Evolutionary conservation across 64 coral and sea anemone species (phyloP), one percentile per base, ranked within the genome.

Genomic region (Montipora efflorescens): DNA sequence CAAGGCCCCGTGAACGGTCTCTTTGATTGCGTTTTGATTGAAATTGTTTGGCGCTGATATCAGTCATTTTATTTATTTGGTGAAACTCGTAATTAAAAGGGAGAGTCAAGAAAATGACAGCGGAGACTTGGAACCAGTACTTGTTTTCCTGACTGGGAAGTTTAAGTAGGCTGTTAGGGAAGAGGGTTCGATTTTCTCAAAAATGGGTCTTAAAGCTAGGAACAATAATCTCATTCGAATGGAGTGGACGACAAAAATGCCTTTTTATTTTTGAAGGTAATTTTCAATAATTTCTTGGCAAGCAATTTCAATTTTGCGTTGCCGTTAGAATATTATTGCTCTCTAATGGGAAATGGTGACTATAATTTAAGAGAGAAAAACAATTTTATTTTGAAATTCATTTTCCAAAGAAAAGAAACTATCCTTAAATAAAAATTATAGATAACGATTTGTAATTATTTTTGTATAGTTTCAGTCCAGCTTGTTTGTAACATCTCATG

Each of bases 361-460:
- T 50, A 25, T 86, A 49, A 70, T 71, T 86, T 71, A 66, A 67
- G 5, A 72, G 36, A 86, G 49, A 10, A 83, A 81, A 20, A 67
- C 12, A 67, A 12, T 15, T 20, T 21, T 21, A 5, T 71, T 71
- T 71, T 71, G 7, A 14, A 67, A 14, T 67, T 67, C 62, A n/a
- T 71, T 71, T 71, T 50, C 4, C 8, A 70, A 72, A 64, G 61
- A 64, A 64, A 64, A 64, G 61, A 64, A 10, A 18, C 9, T 71
- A 84, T 84, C 36, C 36, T 70, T 2, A 5, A 47, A 20, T 69
- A 2, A 70, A 16, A 47, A 36, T 36, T 86, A 72, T 86, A 8
- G n/a, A 52, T 50, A 68, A 36, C 36, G 36, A 86, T 48, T 86
- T 86, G 82, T 86, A 86, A 67, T 84, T 71, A 45, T 64, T 61